phyloP scores from a whole-genome alignment of 2,113 vertebrate genomes.

The Nibea coibor region DNA sequence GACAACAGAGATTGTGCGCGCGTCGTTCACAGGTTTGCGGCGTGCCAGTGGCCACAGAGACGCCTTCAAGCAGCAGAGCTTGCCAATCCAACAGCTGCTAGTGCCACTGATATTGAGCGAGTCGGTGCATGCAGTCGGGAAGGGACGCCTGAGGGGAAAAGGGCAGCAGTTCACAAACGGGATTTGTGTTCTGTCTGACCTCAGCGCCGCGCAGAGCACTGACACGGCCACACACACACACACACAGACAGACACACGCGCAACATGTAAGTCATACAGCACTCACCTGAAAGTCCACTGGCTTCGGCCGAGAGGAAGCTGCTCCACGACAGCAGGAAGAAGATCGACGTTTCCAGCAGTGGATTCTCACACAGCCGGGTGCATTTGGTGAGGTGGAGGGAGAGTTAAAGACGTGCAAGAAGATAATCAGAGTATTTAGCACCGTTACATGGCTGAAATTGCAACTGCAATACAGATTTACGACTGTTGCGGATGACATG shows the following conservation, averaged over 20 bases:
- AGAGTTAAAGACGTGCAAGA: slow-evolving; percentile 82
- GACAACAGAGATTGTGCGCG: background rate
- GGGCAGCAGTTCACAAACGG: slow-evolving; percentile 34
- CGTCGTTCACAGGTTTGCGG: slow-evolving; percentile 20
- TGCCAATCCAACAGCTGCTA: slow-evolving; percentile 51
- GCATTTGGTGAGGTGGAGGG: slow-evolving; percentile 88
- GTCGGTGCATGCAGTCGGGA: slow-evolving; percentile 26
- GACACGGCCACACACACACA: slow-evolving; percentile 3
- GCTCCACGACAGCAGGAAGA: slow-evolving; percentile 90
- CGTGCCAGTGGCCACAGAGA: slow-evolving; percentile 1
- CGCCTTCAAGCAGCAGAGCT: slow-evolving; percentile 19
- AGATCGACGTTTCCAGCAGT: slow-evolving; percentile 87
- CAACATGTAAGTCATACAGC: background rate
- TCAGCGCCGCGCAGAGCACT: background rate
- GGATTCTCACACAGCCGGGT: slow-evolving; percentile 88
- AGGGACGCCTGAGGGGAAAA: slow-evolving; percentile 23
- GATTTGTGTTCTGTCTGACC: slow-evolving; percentile 57
- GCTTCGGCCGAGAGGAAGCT: slow-evolving; percentile 90
- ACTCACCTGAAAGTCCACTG: slow-evolving; percentile 87
- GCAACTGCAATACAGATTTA: background rate
- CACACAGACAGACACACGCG: background rate
- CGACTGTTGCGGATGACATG: background rate
- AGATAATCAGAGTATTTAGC: slow-evolving; percentile 23
- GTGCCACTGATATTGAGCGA: slow-evolving; percentile 37
- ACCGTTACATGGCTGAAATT: background rate